A percentile compares a stretch with the other conserved stretches of the same genome.
Evolutionary conservation across 1,140 invertebrate genomes (phyloP).

Genomic region (Dreissena polymorpha): DNA sequence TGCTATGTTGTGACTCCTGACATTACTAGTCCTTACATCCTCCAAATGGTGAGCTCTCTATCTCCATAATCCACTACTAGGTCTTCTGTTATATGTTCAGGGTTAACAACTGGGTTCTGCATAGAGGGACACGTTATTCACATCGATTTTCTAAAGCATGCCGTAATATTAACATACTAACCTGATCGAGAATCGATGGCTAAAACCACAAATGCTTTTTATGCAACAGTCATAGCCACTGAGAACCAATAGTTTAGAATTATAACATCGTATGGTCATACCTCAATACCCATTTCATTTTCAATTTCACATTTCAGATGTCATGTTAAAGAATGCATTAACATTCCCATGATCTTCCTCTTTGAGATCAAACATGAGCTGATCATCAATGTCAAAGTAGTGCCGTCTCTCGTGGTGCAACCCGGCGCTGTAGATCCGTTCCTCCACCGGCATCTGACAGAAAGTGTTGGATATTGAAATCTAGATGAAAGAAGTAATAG

Average conservation of each 20-base stretch:
- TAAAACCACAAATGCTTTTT: neutral
- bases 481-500: neutral
- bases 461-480: neutral
- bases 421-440: neutral
- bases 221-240: neutral
- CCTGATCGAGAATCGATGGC: neutral
- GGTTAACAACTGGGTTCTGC: no score
- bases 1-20: no score
- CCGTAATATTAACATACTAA: neutral
- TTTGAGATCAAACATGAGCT: conserved; percentile 11
- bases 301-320: neutral
- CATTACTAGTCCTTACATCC: no score
- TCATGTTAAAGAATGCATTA: neutral
- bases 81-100: no score
- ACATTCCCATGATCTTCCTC: neutral
- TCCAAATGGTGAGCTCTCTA: no score
- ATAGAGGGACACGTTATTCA: no score
- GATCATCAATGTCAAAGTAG: neutral
- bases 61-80: no score
- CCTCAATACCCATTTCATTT: neutral
- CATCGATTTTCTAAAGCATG: no score
- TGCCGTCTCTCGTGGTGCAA: conserved; percentile 3
- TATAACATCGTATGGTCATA: neutral
- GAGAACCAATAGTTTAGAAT: no score
- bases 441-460: no score